phyloP scores from a whole-genome alignment of 2,888 invertebrate species.

The Caenorhabditis zanzibari region DNA sequence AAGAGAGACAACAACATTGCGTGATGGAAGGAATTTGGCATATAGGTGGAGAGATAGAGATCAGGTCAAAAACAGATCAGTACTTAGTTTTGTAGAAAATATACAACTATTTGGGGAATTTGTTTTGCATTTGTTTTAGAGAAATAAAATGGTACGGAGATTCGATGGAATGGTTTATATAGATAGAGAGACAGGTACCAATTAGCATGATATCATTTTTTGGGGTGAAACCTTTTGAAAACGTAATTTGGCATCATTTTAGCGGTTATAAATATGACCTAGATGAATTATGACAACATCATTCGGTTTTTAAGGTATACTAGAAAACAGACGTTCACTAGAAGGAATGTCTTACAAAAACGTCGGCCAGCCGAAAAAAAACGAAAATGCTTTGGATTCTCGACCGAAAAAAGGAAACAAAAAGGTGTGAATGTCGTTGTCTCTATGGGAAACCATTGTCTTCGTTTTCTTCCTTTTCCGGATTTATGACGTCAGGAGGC shows the following conservation, averaged over 20 bases:
- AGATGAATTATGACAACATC: too few species aligned
- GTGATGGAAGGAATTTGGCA: slow-evolving; percentile 10
- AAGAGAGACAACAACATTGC: slow-evolving; percentile 43
- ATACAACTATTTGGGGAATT: slow-evolving; percentile 17
- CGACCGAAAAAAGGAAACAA: background rate
- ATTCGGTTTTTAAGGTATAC: too few species aligned
- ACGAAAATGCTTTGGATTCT: background rate
- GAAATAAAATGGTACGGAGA: background rate
- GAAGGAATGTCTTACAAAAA: background rate
- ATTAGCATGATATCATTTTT: slow-evolving; percentile 16
- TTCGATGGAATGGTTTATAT: slow-evolving; percentile 1
- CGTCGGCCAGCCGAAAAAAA: background rate
- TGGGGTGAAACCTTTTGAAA: background rate
- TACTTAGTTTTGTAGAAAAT: background rate
- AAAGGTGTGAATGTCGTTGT: slow-evolving; percentile 27
- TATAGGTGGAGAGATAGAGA: slow-evolving; percentile 17
- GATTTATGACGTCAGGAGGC: slow-evolving; percentile 20
- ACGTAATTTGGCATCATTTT: background rate
- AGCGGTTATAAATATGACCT: too few species aligned
- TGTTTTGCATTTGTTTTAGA: background rate
- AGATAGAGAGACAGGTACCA: background rate
- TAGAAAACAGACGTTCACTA: background rate
- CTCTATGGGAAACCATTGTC: slow-evolving; percentile 36
- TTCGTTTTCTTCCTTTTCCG: slow-evolving; percentile 1
- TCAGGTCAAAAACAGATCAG: slow-evolving; percentile 42